Percentiles rank a stretch among this genome's conserved stretches.
These are phyloP conservation scores for Polydrusus cervinus DNA, from an alignment of 2,888 invertebrate species.

Conservation along the genomic window DNA sequence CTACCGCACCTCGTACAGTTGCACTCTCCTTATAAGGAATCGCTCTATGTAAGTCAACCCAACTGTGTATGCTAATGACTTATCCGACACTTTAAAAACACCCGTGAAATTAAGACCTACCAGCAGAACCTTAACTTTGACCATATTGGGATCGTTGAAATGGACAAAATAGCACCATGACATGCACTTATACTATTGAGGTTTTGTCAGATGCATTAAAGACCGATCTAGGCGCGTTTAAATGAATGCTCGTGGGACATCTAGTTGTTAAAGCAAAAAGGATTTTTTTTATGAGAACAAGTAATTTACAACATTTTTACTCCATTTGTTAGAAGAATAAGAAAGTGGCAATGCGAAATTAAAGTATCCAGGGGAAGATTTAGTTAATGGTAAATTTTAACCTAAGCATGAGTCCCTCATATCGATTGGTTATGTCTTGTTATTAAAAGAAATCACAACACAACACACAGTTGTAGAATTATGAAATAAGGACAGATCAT, in stretches of 20 bases:
- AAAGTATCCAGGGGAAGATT: too few species aligned
- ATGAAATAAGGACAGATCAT: too few species aligned
- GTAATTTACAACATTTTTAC: too few species aligned
- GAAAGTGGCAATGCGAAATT: too few species aligned
- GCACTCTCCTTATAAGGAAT: conserved; percentile 19
- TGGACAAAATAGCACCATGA: conserved; percentile 21
- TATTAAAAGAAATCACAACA: too few species aligned
- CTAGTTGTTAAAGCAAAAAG: conserved; percentile 1
- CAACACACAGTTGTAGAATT: too few species aligned
- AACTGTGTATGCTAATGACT: conserved; percentile 35
- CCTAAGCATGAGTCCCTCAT: too few species aligned
- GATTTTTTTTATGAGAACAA: background rate
- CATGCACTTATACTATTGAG: conserved; percentile 21
- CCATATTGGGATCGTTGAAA: conserved; percentile 29
- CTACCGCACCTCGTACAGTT: conserved; percentile 22
- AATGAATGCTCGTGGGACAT: background rate
- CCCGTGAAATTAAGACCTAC: conserved; percentile 45
- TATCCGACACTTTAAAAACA: conserved; percentile 37
- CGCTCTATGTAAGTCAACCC: conserved; percentile 27
- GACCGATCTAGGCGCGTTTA: conserved; percentile 3
- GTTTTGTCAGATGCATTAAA: conserved; percentile 17
- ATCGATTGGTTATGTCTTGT: too few species aligned
- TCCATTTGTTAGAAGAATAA: too few species aligned
- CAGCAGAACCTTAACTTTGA: conserved; percentile 12
- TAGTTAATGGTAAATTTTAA: too few species aligned